Conservation (phyloP, 2,797 vertebrate genomes). For the Galaxias olidus region DNA sequence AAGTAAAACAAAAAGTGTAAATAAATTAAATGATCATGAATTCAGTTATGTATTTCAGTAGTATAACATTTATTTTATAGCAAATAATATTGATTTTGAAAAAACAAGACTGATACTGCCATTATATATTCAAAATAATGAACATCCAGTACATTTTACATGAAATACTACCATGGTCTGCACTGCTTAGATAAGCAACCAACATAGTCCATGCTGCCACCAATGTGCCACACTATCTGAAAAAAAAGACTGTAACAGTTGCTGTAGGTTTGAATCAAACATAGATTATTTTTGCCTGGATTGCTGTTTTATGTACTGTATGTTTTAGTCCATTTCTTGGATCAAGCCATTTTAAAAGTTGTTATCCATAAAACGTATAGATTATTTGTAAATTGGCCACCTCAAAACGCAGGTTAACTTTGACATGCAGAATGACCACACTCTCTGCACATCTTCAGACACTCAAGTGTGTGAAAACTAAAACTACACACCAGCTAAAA, state of each 20-base stretch:
- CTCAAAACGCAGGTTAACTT: constrained; percentile 81
- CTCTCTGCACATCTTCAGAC: constrained; percentile 81
- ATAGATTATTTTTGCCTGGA: constrained; percentile 56
- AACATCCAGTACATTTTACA: constrained; percentile 75
- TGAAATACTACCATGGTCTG: constrained; percentile 65
- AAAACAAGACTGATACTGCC: constrained; percentile 68
- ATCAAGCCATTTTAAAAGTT: constrained; percentile 61
- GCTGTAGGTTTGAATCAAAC: constrained; percentile 57
- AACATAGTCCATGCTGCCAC: constrained; percentile 68
- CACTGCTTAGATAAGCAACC: constrained; percentile 65
- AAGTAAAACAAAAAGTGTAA: not conserved
- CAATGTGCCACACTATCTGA: constrained; percentile 68
- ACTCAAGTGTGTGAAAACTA: constrained; percentile 81
- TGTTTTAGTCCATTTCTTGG: constrained; percentile 58
- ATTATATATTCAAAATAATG: constrained; percentile 62
- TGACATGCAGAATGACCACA: constrained; percentile 84
- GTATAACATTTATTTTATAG: constrained; percentile 76
- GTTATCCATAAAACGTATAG: constrained; percentile 70
- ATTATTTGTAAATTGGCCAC: constrained; percentile 78
- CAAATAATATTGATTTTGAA: constrained; percentile 71
- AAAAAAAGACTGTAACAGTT: constrained; percentile 22
- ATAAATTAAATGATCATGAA: constrained; percentile 57
- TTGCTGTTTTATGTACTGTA: constrained; percentile 56
- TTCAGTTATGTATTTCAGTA: constrained; percentile 62
- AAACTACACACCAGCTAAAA: constrained; percentile 76